Conservation (phyloP, 2,888 invertebrate genomes). For the Tenodera sinensis region DNA sequence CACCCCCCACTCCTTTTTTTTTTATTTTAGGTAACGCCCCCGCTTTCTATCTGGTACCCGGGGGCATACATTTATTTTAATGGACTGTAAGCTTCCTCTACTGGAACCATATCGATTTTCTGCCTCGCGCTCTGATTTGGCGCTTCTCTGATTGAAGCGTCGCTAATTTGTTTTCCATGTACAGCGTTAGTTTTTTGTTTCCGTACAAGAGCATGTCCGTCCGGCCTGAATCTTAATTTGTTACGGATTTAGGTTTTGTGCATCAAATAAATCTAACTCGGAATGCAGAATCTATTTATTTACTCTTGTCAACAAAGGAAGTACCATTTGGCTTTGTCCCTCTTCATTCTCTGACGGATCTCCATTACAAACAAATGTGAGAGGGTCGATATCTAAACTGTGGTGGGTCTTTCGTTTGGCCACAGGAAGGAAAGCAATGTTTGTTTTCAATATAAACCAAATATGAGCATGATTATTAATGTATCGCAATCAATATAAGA, state of each 20-base stretch:
- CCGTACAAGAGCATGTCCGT: background rate
- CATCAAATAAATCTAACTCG: background rate
- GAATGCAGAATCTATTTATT: background rate
- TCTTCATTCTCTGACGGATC: too few relatives aligned
- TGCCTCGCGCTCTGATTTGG: background rate
- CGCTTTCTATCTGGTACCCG: background rate
- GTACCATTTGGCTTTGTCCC: background rate
- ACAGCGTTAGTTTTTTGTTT: background rate
- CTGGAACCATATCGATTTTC: background rate
- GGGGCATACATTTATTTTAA: background rate
- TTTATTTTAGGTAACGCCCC: background rate
- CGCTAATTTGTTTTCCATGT: background rate
- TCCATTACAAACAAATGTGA: too few relatives aligned
- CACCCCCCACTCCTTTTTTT: too few relatives aligned
- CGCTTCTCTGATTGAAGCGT: background rate
- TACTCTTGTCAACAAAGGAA: background rate
- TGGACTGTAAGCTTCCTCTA: background rate
- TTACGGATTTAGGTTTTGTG: background rate
- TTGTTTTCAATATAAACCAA: too few relatives aligned
- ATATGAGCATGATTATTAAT: too few relatives aligned
- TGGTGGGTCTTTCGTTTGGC: too few relatives aligned
- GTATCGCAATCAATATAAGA: too few relatives aligned
- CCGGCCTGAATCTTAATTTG: background rate
- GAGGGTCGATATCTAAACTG: too few relatives aligned
- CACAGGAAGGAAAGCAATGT: too few relatives aligned